A percentile compares a stretch with the other conserved stretches of the same genome.
Evolutionary conservation across 2,797 vertebrate genomes (phyloP).

Genomic region (Poeciliopsis turneri): DNA sequence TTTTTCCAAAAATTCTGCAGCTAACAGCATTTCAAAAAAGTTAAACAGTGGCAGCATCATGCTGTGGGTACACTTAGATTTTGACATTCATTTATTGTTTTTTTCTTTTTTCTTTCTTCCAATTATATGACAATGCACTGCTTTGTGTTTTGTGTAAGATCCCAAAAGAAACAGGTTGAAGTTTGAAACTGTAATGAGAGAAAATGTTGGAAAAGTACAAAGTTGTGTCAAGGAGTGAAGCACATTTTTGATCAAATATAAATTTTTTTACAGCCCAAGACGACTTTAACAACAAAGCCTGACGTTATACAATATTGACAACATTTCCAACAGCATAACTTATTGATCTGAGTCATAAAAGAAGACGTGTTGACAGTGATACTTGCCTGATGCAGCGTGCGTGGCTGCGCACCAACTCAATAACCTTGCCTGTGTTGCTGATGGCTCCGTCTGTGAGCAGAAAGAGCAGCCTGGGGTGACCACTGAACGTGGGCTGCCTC

Average conservation of each 20-base stretch:
- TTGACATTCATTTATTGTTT: neutral
- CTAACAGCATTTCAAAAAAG: neutral
- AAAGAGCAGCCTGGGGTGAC: constrained; percentile 92
- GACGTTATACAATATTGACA: neutral
- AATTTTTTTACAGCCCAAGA: constrained; percentile 10
- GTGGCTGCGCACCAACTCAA: constrained; percentile 88
- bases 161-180: neutral
- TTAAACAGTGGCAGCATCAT: neutral
- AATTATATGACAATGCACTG: neutral
- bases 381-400: constrained; percentile 87
- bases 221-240: constrained; percentile 9
- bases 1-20: no score
- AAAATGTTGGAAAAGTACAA: neutral
- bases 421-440: constrained; percentile 88
- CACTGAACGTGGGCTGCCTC: constrained; percentile 86
- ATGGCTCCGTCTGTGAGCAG: constrained; percentile 85
- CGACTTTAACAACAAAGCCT: constrained; percentile 6
- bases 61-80: neutral
- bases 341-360: neutral
- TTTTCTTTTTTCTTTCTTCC: neutral
- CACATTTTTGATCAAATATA: constrained; percentile 13
- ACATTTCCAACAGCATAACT: constrained; percentile 4
- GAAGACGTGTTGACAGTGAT: neutral
- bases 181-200: neutral
- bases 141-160: neutral